Evolutionary conservation across 2,797 vertebrate genomes (phyloP), one percentile per base, ranked within the genome.

Genomic region (Amphiprion clarkii): DNA sequence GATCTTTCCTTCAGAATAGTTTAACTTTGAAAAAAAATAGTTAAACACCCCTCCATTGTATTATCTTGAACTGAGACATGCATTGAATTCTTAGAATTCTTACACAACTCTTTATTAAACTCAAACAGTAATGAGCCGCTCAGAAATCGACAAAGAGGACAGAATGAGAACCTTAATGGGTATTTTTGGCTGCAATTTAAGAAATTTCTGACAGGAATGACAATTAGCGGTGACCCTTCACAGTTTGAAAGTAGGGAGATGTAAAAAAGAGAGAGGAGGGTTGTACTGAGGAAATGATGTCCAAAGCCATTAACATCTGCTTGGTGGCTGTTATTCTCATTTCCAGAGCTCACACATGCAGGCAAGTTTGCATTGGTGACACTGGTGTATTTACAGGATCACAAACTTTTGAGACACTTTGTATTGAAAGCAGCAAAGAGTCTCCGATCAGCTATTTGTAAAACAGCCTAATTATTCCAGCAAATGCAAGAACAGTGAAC

Each of bases 121-220:
- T 71, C 78, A 71, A 74, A 76, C 73, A 72, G 79, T 83, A 88
- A 89, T 84, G 76, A 88, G 64, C 58, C 12, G 5, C 64, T 87
- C 42, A 77, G 77, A 58, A 71, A 71, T 51, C 3, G 42, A 82
- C 75, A 84, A 81, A 79, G 61, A 71, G 44, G 63, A 78, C 59
- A 53, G 65, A 65, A 49, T 23, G 74, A 7, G 16, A 7, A 17
- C 60, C 71, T 79, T 59, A 80, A 71, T 63, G 51, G 59, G 44
- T 72, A 40, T 59, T 75, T 82, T 83, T 83, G 67, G 75, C 67
- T 77, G 74, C 74, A 83, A 89, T 94, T 85, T 84, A 81, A 67
- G 65, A 74, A 79, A 87, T 79, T 56, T 85, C 72, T 83, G 80
- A 82, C 78, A 85, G 54, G 79, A 84, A 79, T 78, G 58, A 74